These are phyloP conservation scores for Ametastegia equiseti DNA, from an alignment of 2,888 invertebrate species.

Conservation along the genomic window DNA sequence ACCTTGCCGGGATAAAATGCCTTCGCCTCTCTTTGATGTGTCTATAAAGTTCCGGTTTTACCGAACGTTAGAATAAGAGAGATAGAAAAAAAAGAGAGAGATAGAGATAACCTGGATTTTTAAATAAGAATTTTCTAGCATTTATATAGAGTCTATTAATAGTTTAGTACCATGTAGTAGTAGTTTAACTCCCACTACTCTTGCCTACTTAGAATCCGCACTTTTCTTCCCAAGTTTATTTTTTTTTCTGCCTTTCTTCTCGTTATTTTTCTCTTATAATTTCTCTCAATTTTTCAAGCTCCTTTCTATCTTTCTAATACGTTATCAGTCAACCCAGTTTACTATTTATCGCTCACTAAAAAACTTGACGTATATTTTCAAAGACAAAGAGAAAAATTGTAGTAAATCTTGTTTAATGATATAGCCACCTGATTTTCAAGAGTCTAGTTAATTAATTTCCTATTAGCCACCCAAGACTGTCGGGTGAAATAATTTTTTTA, in stretches of 20 bases:
- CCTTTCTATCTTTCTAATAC: neutral
- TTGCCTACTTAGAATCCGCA: slow-evolving; percentile 30
- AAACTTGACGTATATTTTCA: too few species aligned
- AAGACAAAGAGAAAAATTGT: too few species aligned
- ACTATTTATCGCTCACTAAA: too few species aligned
- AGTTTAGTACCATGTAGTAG: slow-evolving; percentile 43
- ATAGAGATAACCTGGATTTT: slow-evolving; percentile 41
- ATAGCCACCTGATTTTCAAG: neutral
- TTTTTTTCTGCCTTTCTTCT: slow-evolving; percentile 25
- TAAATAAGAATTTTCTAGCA: slow-evolving; percentile 45
- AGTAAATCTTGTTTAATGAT: too few species aligned
- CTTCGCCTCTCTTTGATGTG: neutral
- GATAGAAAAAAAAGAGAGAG: neutral
- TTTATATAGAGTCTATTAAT: slow-evolving; percentile 50
- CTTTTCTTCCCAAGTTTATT: slow-evolving; percentile 1
- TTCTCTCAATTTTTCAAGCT: neutral
- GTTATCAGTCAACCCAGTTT: neutral
- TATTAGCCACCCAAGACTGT: neutral
- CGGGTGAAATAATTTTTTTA: neutral
- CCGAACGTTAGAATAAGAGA: neutral
- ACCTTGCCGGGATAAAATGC: neutral
- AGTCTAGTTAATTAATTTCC: neutral
- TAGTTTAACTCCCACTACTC: slow-evolving; percentile 39
- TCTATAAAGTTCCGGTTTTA: slow-evolving; percentile 35
- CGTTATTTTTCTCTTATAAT: neutral